Evolutionary conservation across 2,888 invertebrate species (phyloP).

Genomic region (Allygus modestus): DNA sequence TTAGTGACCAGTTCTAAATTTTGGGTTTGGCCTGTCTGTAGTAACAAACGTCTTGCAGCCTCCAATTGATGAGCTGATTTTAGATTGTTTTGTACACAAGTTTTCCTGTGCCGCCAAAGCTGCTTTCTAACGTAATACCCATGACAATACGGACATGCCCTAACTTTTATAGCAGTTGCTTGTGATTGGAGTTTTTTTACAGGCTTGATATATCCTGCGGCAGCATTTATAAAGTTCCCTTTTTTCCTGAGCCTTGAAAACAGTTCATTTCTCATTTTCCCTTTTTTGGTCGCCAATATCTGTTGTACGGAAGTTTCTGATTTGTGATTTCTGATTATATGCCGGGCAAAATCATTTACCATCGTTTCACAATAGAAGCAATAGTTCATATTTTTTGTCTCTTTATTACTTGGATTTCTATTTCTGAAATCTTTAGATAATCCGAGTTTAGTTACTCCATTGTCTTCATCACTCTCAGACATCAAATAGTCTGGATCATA

Average conservation of each 20-base stretch:
- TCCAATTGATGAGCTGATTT: background rate
- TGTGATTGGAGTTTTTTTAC: background rate
- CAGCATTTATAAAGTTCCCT: conserved; percentile 16
- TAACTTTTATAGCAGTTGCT: background rate
- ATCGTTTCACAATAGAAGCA: background rate
- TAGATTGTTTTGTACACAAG: background rate
- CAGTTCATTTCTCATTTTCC: background rate
- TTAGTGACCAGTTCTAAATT: background rate
- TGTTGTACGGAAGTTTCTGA: conserved; percentile 18
- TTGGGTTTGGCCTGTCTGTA: no score
- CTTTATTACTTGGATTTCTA: background rate
- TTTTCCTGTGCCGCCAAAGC: conserved; percentile 25
- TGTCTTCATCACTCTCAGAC: background rate
- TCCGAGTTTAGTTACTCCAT: background rate
- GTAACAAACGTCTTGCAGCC: background rate
- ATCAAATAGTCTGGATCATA: background rate
- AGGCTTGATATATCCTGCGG: conserved; percentile 26
- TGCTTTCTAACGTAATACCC: conserved; percentile 1
- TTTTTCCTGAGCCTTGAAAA: conserved; percentile 13
- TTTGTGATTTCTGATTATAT: conserved; percentile 5
- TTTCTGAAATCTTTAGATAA: background rate
- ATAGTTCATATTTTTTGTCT: background rate
- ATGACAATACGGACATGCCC: background rate
- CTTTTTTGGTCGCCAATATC: conserved; percentile 19
- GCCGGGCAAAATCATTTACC: conserved; percentile 6